Percentiles rank a stretch among this genome's conserved stretches.
These are phyloP conservation scores for Amphiprion ocellaris DNA, from an alignment of 2,113 vertebrate genomes.

Conservation along the genomic window DNA sequence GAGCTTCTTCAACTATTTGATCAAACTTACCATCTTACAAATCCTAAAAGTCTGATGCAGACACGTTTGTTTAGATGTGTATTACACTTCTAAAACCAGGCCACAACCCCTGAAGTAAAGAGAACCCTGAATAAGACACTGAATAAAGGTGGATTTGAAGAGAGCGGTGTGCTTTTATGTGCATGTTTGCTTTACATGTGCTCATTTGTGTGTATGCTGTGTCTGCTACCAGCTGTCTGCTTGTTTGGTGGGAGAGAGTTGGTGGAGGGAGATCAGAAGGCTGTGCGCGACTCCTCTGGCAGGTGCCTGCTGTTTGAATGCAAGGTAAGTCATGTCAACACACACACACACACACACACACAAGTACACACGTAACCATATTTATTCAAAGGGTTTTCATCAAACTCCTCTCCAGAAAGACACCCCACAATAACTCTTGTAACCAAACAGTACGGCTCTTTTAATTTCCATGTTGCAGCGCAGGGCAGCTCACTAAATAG, in stretches of 20 bases:
- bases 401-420: slow-evolving; percentile 16
- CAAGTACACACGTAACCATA: background rate
- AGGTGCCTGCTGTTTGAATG: slow-evolving; percentile 95
- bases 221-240: slow-evolving; percentile 88
- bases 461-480: slow-evolving; percentile 19
- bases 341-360: slow-evolving; percentile 17
- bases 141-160: background rate
- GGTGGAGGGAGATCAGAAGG: slow-evolving; percentile 92
- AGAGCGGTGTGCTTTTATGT: slow-evolving; percentile 9
- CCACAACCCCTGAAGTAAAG: background rate
- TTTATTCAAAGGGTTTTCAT: slow-evolving; percentile 30
- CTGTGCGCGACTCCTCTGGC: slow-evolving; percentile 90
- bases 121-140: background rate
- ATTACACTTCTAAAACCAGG: background rate
- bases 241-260: slow-evolving; percentile 91
- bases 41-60: background rate
- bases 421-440: slow-evolving; percentile 14
- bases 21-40: background rate
- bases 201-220: slow-evolving; percentile 39
- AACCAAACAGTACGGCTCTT: slow-evolving; percentile 16
- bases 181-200: slow-evolving; percentile 15
- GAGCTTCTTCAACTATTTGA: background rate
- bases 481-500: slow-evolving; percentile 47
- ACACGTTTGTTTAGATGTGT: background rate
- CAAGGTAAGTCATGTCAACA: slow-evolving; percentile 87